phyloP scores from a whole-genome alignment of 1,140 invertebrate species.

The Theocolax elegans region DNA sequence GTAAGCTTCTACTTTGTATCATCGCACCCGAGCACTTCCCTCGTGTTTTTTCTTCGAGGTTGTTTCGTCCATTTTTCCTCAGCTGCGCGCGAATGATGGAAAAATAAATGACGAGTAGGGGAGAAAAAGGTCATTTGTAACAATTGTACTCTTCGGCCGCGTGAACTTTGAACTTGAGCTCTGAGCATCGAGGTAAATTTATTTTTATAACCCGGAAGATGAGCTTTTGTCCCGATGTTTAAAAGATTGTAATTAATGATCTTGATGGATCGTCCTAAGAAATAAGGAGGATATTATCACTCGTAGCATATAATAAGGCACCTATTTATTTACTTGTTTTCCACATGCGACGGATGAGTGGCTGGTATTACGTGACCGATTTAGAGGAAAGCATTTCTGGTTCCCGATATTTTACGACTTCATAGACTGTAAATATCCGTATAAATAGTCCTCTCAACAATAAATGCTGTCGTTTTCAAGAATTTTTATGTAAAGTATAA shows the following conservation, averaged over 20 bases:
- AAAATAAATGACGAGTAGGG: constrained; percentile 18
- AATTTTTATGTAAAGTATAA: not conserved
- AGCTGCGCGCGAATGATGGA: constrained; percentile 12
- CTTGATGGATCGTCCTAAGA: not conserved
- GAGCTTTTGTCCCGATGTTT: not conserved
- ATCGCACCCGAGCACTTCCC: constrained; percentile 36
- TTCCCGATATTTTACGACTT: not conserved
- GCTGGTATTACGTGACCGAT: no score
- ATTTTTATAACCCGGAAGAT: no score
- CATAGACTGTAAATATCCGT: not conserved
- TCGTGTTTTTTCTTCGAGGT: not conserved
- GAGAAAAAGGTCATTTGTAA: constrained; percentile 10
- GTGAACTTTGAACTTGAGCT: not conserved
- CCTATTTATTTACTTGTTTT: no score
- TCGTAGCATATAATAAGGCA: no score
- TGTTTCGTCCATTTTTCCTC: not conserved
- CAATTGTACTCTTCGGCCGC: constrained; percentile 4
- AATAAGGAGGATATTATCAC: no score
- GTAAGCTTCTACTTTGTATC: constrained; percentile 50
- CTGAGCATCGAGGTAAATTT: not conserved
- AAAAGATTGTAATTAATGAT: not conserved
- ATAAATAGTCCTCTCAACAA: not conserved
- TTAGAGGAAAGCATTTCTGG: no score
- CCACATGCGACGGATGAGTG: no score
- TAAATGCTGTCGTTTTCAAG: constrained; percentile 8